Base-by-base conservation (phyloP, 2,113 vertebrate species). In the Hoplias malabaricus region DNA sequence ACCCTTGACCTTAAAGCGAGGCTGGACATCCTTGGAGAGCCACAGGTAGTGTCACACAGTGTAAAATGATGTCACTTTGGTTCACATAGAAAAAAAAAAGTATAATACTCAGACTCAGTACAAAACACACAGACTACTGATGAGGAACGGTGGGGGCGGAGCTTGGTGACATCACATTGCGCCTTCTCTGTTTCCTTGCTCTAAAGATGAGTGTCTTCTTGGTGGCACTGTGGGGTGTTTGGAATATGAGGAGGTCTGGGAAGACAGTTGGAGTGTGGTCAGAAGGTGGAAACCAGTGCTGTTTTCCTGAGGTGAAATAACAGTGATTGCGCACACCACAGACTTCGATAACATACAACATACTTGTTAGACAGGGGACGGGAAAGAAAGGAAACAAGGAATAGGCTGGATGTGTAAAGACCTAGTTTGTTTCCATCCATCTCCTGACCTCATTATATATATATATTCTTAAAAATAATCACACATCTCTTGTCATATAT, bases 61-160 rank as follows among this genome's bases (percentile, higher is more conserved):
- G 86, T 79, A 57, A 78, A 69, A 83, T 73, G 81, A 83, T 69
- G 56, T 83, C 80, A 82, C 84, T 85, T 87, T 69, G 82, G 83
- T 88, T 85, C 84, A 87, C 78, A 69, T 50, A 72, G 53, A 70
- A 86, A 82, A n/a, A n/a, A n/a, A n/a, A n/a, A n/a, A n/a, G n/a
- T n/a, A n/a, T n/a, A n/a, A 70, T 81, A 77, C 65, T 67, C 3
- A 25, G 56, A 62, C 62, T 57, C 43, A n/a, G 42, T 74, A 84
- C 69, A 65, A 68, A 80, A 79, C 75, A 78, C 69, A 79, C 69
- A 79, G 81, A 54, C 27, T 62, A 73, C 13, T 38, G 62, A 53
- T 13, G 33, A 19, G 67, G 69, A 50, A 54, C n/a, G 63, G 66
- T 57, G 61, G 53, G 73, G 43, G 69, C 46, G 48, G 65, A 42